Conservation (phyloP, 2,113 vertebrate genomes). For the Pterocles burchelli region DNA sequence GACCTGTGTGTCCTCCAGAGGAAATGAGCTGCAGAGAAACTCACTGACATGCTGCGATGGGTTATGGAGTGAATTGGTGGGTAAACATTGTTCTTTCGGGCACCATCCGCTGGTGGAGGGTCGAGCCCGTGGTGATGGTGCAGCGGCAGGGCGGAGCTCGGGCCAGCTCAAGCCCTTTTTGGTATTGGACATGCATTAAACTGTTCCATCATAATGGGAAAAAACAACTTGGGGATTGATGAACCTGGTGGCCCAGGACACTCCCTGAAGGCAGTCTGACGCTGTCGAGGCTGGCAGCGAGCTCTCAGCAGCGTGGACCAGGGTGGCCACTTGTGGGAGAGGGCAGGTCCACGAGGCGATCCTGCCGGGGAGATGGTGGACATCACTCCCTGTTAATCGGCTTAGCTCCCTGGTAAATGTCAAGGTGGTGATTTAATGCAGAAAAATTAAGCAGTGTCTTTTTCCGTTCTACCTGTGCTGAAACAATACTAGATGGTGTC, state of each 20-base stretch:
- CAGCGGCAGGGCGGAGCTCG: not conserved
- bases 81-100: not conserved
- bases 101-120: not conserved
- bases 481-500: not conserved
- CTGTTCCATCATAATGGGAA: not conserved
- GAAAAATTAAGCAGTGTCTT: not conserved
- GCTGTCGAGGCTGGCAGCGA: rapidly evolving
- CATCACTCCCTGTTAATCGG: not conserved
- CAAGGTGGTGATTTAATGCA: not conserved
- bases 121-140: not conserved
- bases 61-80: not conserved
- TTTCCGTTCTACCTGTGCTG: not conserved
- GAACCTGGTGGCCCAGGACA: rapidly evolving
- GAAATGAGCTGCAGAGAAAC: not conserved
- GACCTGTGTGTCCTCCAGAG: not conserved
- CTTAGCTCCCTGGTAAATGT: not conserved
- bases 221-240: rapidly evolving
- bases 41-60: rapidly evolving
- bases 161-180: not conserved
- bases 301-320: rapidly evolving
- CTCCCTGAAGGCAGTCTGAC: rapidly evolving
- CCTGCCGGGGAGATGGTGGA: not conserved
- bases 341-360: not conserved
- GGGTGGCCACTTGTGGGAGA: not conserved
- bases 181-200: rapidly evolving